These are phyloP conservation scores for Ariolimax columbianus DNA, from an alignment of 2,888 invertebrate species.

Conservation along the genomic window DNA sequence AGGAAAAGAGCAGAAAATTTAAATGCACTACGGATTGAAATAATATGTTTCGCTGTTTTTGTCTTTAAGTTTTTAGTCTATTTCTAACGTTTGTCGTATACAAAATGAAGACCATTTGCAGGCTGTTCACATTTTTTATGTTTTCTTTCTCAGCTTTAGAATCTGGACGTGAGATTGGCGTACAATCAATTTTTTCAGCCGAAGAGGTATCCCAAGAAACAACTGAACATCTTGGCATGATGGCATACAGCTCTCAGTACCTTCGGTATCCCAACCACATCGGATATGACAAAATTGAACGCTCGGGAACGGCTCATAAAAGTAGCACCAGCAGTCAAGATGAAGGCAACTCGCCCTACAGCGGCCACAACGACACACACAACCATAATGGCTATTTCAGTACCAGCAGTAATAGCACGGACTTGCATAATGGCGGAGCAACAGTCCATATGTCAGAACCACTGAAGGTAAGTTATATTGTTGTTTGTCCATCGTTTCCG, in stretches of 20 bases:
- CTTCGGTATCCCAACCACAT: slow-evolving; percentile 47
- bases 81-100: no score
- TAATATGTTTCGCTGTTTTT: no score
- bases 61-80: no score
- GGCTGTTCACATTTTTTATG: no score
- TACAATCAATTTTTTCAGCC: slow-evolving; percentile 92
- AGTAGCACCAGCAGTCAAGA: not conserved
- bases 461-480: not conserved
- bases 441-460: not conserved
- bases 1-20: no score
- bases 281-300: slow-evolving; percentile 3
- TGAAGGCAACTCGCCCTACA: not conserved
- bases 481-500: no score
- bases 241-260: slow-evolving; percentile 96
- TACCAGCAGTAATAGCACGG: not conserved
- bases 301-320: not conserved
- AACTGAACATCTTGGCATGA: slow-evolving; percentile 96
- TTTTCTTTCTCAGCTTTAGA: slow-evolving; percentile 80
- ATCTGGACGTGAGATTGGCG: slow-evolving; percentile 84
- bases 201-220: slow-evolving; percentile 95
- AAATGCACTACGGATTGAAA: no score
- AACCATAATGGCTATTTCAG: not conserved
- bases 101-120: no score
- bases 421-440: not conserved
- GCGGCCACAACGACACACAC: not conserved